These are phyloP conservation scores for Trachelus iudaicus DNA, from an alignment of 2,888 invertebrate species.

Conservation along the genomic window DNA sequence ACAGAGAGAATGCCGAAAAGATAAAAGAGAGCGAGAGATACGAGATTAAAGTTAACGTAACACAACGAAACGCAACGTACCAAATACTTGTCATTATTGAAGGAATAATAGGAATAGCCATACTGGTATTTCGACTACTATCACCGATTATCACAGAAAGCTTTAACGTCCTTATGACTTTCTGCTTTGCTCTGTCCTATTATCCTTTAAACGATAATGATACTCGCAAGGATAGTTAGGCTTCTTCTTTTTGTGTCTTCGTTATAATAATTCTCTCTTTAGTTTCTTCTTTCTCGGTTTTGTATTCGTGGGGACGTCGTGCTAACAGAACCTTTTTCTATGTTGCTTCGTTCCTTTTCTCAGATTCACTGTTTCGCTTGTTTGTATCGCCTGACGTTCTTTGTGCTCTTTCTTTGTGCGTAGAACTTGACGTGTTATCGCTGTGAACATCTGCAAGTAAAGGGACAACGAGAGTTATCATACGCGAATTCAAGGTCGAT, in stretches of 20 bases:
- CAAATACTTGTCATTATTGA: conserved; percentile 36
- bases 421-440: conserved; percentile 83
- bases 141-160: conserved; percentile 63
- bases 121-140: conserved; percentile 56
- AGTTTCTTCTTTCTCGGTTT: conserved; percentile 17
- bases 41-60: background rate
- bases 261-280: conserved; percentile 7
- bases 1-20: conserved; percentile 43
- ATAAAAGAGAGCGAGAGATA: conserved; percentile 43
- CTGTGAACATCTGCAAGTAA: conserved; percentile 75
- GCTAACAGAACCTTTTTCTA: conserved; percentile 64
- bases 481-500: background rate
- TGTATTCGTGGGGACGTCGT: conserved; percentile 14
- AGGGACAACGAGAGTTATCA: background rate
- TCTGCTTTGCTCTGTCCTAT: conserved; percentile 9
- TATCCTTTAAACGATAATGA: conserved; percentile 13
- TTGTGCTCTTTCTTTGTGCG: conserved; percentile 85
- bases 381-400: conserved; percentile 77
- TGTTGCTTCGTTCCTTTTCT: conserved; percentile 74
- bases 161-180: conserved; percentile 10
- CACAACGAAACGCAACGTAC: conserved; percentile 8
- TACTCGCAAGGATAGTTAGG: conserved; percentile 12
- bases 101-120: conserved; percentile 29
- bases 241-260: conserved; percentile 10
- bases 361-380: conserved; percentile 77